These are phyloP conservation scores for Mesodorylaimus sp. DNA, from an alignment of 2,888 invertebrate species.

Conservation along the genomic window DNA sequence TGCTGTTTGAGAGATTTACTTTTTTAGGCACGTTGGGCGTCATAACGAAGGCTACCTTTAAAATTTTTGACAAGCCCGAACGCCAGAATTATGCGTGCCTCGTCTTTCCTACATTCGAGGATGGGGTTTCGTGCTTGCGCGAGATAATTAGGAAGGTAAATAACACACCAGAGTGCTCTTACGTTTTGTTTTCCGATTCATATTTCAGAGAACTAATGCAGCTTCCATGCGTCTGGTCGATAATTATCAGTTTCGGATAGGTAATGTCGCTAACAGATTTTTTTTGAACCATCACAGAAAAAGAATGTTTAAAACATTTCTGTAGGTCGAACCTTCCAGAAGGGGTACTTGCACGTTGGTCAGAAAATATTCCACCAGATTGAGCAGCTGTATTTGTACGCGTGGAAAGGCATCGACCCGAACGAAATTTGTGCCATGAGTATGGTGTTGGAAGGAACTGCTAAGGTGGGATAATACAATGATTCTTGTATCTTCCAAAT, in stretches of 20 bases:
- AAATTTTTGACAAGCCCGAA: constrained; percentile 68
- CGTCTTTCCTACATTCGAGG: constrained; percentile 76
- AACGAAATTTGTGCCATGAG: constrained; percentile 70
- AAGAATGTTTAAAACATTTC: too few species aligned
- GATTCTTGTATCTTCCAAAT: constrained; percentile 10
- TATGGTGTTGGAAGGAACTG: constrained; percentile 60
- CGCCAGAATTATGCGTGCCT: constrained; percentile 75
- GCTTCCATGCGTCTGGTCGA: constrained; percentile 90
- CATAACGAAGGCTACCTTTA: constrained; percentile 71
- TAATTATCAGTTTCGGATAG: constrained; percentile 90
- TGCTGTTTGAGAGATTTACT: too few species aligned
- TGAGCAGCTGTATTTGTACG: constrained; percentile 70
- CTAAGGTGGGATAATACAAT: constrained; percentile 13
- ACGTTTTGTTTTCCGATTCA: neutral
- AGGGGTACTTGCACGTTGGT: too few species aligned
- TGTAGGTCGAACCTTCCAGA: too few species aligned
- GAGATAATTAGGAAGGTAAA: constrained; percentile 47
- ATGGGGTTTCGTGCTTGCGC: constrained; percentile 68
- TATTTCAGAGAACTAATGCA: constrained; percentile 58
- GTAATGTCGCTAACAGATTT: too few species aligned
- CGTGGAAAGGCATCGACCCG: constrained; percentile 65
- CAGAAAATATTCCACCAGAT: constrained; percentile 54
- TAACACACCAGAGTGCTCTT: neutral
- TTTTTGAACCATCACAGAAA: too few species aligned
- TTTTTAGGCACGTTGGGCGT: constrained; percentile 72